These are phyloP conservation scores for Paralichthys olivaceus DNA, from an alignment of 2,113 vertebrate species.

Conservation along the genomic window DNA sequence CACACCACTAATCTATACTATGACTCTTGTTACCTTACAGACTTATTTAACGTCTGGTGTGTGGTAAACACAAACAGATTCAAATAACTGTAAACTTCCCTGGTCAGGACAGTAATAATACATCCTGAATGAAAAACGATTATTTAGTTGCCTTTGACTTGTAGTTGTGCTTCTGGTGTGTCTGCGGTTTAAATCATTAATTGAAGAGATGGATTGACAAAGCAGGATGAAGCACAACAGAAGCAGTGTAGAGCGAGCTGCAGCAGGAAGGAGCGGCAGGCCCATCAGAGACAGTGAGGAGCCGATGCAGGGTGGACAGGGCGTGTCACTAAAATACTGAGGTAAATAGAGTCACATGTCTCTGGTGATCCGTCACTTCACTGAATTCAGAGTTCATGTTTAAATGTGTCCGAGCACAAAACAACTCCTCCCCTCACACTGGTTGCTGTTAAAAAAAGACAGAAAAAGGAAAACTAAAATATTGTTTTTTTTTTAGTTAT, in stretches of 20 bases:
- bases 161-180: not conserved
- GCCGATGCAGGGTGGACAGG: constrained; percentile 69
- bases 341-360: constrained; percentile 43
- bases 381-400: constrained; percentile 31
- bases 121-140: too few species aligned
- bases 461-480: not conserved
- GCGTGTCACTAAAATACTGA: constrained; percentile 59
- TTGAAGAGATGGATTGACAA: not conserved
- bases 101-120: too few species aligned
- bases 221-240: not conserved
- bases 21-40: too few species aligned
- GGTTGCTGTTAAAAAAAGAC: constrained; percentile 3
- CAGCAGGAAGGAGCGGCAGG: not conserved
- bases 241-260: not conserved
- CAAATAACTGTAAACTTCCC: too few species aligned
- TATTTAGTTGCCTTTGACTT: too few species aligned
- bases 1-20: too few species aligned
- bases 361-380: constrained; percentile 24
- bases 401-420: constrained; percentile 33
- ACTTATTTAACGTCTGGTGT: too few species aligned
- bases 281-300: constrained; percentile 41
- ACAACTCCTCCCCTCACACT: not conserved
- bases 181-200: not conserved
- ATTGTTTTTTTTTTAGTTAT: not conserved
- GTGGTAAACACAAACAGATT: too few species aligned